Conservation (phyloP, 2,888 invertebrate genomes). For the Vandiemenella viatica region DNA sequence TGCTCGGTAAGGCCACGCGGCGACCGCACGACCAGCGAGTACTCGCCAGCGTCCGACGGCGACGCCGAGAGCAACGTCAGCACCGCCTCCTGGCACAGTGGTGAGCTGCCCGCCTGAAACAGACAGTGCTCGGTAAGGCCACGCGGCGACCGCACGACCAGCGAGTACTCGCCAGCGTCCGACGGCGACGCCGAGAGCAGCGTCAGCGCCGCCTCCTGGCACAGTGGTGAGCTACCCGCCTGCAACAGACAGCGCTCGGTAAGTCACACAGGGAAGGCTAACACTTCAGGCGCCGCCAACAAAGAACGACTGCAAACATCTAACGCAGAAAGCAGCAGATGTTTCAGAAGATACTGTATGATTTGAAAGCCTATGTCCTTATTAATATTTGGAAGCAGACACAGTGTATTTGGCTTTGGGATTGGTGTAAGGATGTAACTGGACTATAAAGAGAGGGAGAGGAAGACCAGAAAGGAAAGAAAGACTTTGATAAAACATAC, state of each 20-base stretch:
- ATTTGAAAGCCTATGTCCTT: too few relatives aligned
- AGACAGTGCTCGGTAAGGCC: constrained; percentile 43
- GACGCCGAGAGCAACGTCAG: constrained; percentile 40
- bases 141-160: constrained; percentile 43
- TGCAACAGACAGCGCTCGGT: constrained; percentile 39
- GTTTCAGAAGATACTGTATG: too few relatives aligned
- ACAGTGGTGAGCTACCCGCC: constrained; percentile 39
- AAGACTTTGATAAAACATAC: too few relatives aligned
- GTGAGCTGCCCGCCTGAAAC: constrained; percentile 38
- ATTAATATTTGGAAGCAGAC: too few relatives aligned
- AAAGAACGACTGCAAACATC: too few relatives aligned
- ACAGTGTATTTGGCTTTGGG: too few relatives aligned
- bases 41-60: constrained; percentile 43
- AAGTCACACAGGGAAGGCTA: too few relatives aligned
- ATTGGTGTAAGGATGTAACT: too few relatives aligned
- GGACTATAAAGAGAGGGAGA: too few relatives aligned
- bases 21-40: constrained; percentile 44
- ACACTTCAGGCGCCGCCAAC: too few relatives aligned
- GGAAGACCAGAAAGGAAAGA: too few relatives aligned
- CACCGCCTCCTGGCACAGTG: constrained; percentile 41
- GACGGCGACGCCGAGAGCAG: constrained; percentile 38
- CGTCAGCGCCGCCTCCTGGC: constrained; percentile 41
- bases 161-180: constrained; percentile 46
- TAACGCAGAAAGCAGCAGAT: too few relatives aligned
- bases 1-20: constrained; percentile 43